phyloP scores from a whole-genome alignment of 2,888 invertebrate species.

The Dicyrtomina minuta region DNA sequence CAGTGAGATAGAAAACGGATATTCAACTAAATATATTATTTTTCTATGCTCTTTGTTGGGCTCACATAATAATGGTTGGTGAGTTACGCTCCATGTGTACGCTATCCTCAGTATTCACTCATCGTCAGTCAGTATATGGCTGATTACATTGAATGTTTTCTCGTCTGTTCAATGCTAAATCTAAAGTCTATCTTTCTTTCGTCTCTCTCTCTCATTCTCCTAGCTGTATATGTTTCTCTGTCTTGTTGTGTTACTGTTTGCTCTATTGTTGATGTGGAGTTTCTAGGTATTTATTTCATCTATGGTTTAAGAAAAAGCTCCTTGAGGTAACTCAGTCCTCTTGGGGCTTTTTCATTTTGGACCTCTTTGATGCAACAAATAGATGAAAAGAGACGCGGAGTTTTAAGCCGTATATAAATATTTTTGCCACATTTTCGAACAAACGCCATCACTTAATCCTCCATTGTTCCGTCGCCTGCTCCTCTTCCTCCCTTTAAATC shows the following conservation, averaged over 20 bases:
- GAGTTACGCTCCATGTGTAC: conserved; percentile 20
- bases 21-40: conserved; percentile 35
- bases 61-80: conserved; percentile 27
- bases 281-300: conserved; percentile 29
- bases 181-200: conserved; percentile 22
- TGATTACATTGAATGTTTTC: conserved; percentile 30
- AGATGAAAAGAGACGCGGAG: conserved; percentile 27
- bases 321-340: conserved; percentile 27
- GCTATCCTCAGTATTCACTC: conserved; percentile 6
- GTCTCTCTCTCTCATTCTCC: conserved; percentile 8
- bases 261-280: conserved; percentile 23
- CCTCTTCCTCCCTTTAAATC: not conserved
- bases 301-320: conserved; percentile 13
- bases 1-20: conserved; percentile 27
- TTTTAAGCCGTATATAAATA: conserved; percentile 27
- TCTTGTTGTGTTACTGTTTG: conserved; percentile 19
- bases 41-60: conserved; percentile 24
- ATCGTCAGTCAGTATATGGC: conserved; percentile 22
- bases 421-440: conserved; percentile 26
- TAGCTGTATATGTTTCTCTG: not conserved
- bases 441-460: conserved; percentile 24
- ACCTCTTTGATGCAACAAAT: conserved; percentile 15
- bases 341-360: conserved; percentile 8
- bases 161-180: conserved; percentile 27
- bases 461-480: conserved; percentile 12